Conservation (phyloP, 2,888 invertebrate species). For the Arrhopalites spinosus region DNA sequence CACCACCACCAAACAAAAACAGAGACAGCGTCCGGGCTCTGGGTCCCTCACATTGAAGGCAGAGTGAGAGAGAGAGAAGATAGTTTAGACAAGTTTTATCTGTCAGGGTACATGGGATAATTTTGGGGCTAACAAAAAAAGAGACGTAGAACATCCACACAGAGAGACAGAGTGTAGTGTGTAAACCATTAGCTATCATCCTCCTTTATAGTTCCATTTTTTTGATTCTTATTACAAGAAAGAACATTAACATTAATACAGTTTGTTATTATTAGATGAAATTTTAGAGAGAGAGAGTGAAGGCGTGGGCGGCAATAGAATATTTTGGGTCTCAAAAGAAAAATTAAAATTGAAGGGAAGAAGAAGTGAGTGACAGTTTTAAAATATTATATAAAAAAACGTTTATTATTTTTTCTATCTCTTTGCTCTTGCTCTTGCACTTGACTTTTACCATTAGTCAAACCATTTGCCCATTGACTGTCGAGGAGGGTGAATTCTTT, state of each 20-base stretch:
- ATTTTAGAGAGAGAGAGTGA: slow-evolving; percentile 1
- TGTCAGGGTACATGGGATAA: slow-evolving; percentile 3
- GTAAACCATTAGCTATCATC: not conserved
- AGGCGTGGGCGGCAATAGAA: slow-evolving; percentile 24
- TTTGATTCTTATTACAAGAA: not conserved
- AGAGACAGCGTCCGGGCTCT: too few species aligned
- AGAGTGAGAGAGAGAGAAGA: not conserved
- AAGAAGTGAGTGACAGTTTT: not conserved
- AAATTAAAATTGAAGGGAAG: not conserved
- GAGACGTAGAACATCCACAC: slow-evolving; percentile 1
- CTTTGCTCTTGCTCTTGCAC: too few species aligned
- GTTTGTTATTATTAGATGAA: slow-evolving; percentile 22
- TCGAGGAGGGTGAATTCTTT: not conserved
- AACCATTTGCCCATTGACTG: not conserved
- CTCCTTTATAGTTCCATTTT: not conserved
- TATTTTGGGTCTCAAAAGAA: not conserved
- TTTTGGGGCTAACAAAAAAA: not conserved
- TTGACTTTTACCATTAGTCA: too few species aligned
- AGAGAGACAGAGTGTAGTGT: not conserved
- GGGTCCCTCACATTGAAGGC: too few species aligned
- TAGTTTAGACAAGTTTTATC: not conserved
- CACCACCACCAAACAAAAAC: too few species aligned
- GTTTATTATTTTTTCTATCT: too few species aligned
- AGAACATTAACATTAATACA: slow-evolving; percentile 17
- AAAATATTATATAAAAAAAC: too few species aligned